Conservation (phyloP, 2,113 vertebrate genomes). For the Coreoperca whiteheadi region DNA sequence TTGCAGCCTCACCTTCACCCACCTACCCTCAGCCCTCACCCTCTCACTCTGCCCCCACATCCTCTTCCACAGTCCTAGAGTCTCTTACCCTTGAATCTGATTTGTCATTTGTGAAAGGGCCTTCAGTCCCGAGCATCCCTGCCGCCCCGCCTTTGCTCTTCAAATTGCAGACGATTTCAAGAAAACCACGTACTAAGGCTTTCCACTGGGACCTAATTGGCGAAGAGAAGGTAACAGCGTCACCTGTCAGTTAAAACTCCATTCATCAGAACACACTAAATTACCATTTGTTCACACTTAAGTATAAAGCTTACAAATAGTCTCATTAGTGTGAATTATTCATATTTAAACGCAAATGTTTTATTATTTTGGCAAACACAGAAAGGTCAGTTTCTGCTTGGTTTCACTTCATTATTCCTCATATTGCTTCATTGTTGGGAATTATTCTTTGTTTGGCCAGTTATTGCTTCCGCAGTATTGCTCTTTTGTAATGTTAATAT, state of each 20-base stretch:
- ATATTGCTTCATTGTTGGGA: slow-evolving; percentile 18
- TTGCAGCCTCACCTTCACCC: neutral
- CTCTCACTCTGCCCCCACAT: fast-evolving
- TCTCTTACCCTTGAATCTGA: neutral
- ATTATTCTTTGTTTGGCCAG: slow-evolving; percentile 20
- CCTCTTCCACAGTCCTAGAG: slow-evolving; percentile 8
- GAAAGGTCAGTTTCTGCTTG: slow-evolving; percentile 16
- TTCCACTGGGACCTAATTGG: slow-evolving; percentile 85
- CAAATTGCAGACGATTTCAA: neutral
- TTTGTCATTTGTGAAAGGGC: neutral
- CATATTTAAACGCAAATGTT: slow-evolving; percentile 11
- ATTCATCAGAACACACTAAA: neutral
- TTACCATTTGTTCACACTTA: neutral
- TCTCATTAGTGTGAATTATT: slow-evolving; percentile 13
- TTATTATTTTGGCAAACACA: neutral
- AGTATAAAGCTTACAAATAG: neutral
- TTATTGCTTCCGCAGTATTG: neutral
- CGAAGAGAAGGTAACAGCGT: slow-evolving; percentile 79
- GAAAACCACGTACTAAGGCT: slow-evolving; percentile 78
- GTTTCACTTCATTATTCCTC: slow-evolving; percentile 39
- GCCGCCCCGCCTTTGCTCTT: slow-evolving; percentile 53
- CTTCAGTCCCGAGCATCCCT: neutral
- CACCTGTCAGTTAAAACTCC: neutral
- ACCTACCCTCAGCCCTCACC: neutral
- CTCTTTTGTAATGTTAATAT: slow-evolving; percentile 36